phyloP scores from a whole-genome alignment of 2,113 vertebrate genomes.

The Motacilla tschutschensis region DNA sequence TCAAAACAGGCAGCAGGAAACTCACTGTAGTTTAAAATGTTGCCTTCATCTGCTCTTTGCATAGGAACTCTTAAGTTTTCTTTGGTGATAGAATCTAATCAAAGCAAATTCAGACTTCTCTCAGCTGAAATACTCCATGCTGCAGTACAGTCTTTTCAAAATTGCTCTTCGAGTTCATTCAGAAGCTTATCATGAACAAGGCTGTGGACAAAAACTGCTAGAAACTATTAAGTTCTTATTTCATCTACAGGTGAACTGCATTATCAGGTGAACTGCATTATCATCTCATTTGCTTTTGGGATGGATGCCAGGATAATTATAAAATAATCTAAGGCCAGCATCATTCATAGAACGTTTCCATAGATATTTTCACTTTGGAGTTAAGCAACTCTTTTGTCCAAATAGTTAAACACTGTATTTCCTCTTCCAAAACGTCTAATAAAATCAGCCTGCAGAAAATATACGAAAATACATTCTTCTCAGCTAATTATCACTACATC shows the following conservation, averaged over 20 bases:
- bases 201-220: background rate
- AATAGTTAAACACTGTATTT: background rate
- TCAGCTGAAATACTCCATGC: background rate
- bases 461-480: background rate
- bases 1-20: background rate
- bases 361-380: background rate
- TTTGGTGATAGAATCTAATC: background rate
- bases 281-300: background rate
- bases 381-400: background rate
- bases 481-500: background rate
- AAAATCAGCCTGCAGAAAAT: background rate
- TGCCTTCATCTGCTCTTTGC: background rate
- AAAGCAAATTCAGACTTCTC: constrained; percentile 5
- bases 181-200: background rate
- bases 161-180: background rate
- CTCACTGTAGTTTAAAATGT: background rate
- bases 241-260: background rate
- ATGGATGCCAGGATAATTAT: background rate
- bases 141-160: background rate
- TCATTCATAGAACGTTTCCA: background rate
- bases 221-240: background rate
- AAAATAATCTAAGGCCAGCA: constrained; percentile 2
- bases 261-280: background rate
- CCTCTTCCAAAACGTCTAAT: background rate
- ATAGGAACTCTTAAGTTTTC: background rate